These are phyloP conservation scores for Seladonia tumulorum DNA, from an alignment of 2,888 invertebrate genomes.

Conservation along the genomic window DNA sequence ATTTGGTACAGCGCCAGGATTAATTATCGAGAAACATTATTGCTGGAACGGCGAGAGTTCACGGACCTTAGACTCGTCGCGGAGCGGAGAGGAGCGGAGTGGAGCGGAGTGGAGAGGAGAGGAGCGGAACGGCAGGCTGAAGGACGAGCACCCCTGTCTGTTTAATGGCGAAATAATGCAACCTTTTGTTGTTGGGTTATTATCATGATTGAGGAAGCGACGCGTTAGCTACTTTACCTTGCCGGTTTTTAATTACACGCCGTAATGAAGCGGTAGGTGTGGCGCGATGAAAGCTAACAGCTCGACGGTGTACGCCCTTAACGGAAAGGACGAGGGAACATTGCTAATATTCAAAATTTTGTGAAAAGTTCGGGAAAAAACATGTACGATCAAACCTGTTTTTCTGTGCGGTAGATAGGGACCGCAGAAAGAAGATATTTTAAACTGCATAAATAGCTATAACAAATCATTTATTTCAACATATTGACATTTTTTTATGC, in stretches of 20 bases:
- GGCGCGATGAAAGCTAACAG: slow-evolving; percentile 20
- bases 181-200: slow-evolving; percentile 57
- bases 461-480: too few species aligned
- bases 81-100: too few species aligned
- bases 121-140: neutral
- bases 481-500: too few species aligned
- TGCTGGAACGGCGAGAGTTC: slow-evolving; percentile 33
- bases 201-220: slow-evolving; percentile 60
- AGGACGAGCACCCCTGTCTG: slow-evolving; percentile 30
- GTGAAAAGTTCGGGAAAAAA: neutral
- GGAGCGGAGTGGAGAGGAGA: too few species aligned
- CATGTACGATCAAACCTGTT: too few species aligned
- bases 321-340: neutral
- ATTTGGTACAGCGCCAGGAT: slow-evolving; percentile 51
- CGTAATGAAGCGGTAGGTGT: slow-evolving; percentile 51
- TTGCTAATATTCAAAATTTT: neutral
- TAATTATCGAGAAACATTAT: slow-evolving; percentile 60
- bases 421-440: too few species aligned
- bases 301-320: neutral
- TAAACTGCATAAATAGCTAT: too few species aligned
- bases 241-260: slow-evolving; percentile 51
- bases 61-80: slow-evolving; percentile 21
- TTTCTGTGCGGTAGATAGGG: too few species aligned
- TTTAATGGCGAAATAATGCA: slow-evolving; percentile 57
- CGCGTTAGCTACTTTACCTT: slow-evolving; percentile 54